Evolutionary conservation across 2,888 invertebrate genomes (phyloP).

Genomic region (Cryptosula pallasiana): DNA sequence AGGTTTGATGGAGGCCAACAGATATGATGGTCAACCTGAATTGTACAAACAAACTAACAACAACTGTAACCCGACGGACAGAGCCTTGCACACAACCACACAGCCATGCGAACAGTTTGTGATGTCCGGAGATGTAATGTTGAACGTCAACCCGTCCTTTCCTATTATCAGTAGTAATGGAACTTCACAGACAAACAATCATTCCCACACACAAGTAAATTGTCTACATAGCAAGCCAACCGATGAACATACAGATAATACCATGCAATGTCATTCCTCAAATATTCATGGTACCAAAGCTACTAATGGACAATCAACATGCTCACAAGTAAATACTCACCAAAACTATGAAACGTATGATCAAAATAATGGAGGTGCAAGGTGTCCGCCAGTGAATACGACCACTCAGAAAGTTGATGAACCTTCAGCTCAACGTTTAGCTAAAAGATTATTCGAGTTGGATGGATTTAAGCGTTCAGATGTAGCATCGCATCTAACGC

Average conservation of each 20-base stretch:
- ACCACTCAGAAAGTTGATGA: constrained; percentile 64
- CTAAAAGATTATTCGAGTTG: constrained; percentile 80
- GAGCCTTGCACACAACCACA: too few species aligned
- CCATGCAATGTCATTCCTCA: neutral
- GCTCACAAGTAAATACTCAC: neutral
- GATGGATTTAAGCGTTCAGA: constrained; percentile 93
- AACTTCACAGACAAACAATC: neutral
- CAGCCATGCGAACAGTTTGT: too few species aligned
- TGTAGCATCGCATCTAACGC: constrained; percentile 86
- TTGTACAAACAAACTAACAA: too few species aligned
- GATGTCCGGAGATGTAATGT: constrained; percentile 12
- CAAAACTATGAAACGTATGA: too few species aligned
- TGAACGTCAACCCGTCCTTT: neutral
- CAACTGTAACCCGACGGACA: too few species aligned
- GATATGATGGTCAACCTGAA: too few species aligned
- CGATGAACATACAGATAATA: neutral
- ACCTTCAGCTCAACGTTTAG: constrained; percentile 85
- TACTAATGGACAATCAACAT: neutral
- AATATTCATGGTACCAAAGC: neutral
- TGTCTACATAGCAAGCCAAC: neutral
- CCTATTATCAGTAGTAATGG: neutral
- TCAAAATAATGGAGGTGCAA: too few species aligned
- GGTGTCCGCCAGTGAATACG: neutral
- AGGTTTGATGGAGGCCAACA: too few species aligned
- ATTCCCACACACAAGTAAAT: neutral